These are phyloP conservation scores for Macrobrachium nipponense DNA, from an alignment of 1,140 invertebrate genomes.

Conservation along the genomic window DNA sequence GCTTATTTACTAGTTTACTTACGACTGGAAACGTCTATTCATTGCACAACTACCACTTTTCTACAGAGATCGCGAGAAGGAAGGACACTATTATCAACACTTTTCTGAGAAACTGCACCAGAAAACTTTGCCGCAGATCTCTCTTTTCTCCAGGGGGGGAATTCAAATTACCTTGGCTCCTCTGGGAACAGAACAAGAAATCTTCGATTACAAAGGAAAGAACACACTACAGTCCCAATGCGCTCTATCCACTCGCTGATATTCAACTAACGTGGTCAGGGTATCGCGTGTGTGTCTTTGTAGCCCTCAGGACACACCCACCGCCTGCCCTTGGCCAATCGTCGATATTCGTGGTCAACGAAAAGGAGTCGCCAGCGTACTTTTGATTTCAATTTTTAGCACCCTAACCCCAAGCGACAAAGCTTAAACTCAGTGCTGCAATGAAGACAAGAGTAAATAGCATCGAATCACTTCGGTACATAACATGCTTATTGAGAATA, in stretches of 20 bases:
- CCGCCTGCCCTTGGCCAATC: constrained; percentile 43
- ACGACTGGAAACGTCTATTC: background rate
- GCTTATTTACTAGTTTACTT: background rate
- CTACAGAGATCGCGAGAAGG: background rate
- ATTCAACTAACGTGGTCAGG: constrained; percentile 60
- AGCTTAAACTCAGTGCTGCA: too few species aligned
- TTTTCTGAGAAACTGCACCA: background rate
- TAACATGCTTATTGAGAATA: too few species aligned
- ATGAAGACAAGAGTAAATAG: too few species aligned
- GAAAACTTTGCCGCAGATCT: background rate
- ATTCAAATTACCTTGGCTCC: constrained; percentile 46
- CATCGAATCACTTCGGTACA: too few species aligned
- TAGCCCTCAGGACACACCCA: constrained; percentile 51
- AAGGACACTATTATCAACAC: background rate
- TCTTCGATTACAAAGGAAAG: constrained; percentile 24
- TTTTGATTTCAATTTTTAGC: background rate
- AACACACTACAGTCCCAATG: constrained; percentile 43
- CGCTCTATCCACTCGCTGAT: constrained; percentile 58
- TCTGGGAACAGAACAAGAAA: constrained; percentile 35
- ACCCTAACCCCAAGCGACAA: background rate
- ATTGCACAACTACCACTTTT: constrained; percentile 6
- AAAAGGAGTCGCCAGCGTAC: background rate
- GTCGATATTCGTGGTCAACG: constrained; percentile 43
- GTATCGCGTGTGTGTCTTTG: constrained; percentile 60
- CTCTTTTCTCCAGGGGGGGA: background rate